phyloP scores from a whole-genome alignment of 2,113 vertebrate species.

The Phodopus roborovskii region DNA sequence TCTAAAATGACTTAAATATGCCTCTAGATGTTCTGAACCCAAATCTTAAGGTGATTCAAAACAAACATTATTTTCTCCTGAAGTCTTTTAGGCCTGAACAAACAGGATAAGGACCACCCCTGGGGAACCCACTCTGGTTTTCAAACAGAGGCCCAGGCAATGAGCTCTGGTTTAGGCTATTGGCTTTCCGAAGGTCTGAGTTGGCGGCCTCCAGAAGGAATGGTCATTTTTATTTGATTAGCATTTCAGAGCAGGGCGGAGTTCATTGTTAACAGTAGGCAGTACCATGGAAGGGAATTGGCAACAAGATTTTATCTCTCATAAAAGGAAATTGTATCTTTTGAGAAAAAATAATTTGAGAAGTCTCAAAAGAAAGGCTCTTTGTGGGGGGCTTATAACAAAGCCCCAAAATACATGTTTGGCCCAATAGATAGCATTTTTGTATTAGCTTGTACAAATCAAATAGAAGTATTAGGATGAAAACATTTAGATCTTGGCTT shows the following conservation, averaged over 20 bases:
- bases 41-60: not conserved
- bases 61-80: slow-evolving; percentile 10
- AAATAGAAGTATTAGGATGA: slow-evolving; percentile 46
- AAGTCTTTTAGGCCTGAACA: not conserved
- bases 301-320: slow-evolving; percentile 55
- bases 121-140: not conserved
- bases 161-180: not conserved
- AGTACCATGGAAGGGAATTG: slow-evolving; percentile 9
- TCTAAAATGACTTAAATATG: slow-evolving; percentile 10
- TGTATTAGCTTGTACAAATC: slow-evolving; percentile 15
- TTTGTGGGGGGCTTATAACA: not conserved
- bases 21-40: not conserved
- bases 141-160: not conserved
- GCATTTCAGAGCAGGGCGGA: not conserved
- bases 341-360: slow-evolving; percentile 31
- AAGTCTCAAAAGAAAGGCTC: slow-evolving; percentile 38
- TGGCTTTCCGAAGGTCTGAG: not conserved
- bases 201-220: not conserved
- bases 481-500: slow-evolving; percentile 23
- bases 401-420: not conserved
- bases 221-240: slow-evolving; percentile 40
- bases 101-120: not conserved
- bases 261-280: slow-evolving; percentile 53
- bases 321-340: slow-evolving; percentile 44
- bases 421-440: not conserved